Base-by-base conservation (phyloP, 2,888 invertebrate genomes). In the Synergus gifuensis region DNA sequence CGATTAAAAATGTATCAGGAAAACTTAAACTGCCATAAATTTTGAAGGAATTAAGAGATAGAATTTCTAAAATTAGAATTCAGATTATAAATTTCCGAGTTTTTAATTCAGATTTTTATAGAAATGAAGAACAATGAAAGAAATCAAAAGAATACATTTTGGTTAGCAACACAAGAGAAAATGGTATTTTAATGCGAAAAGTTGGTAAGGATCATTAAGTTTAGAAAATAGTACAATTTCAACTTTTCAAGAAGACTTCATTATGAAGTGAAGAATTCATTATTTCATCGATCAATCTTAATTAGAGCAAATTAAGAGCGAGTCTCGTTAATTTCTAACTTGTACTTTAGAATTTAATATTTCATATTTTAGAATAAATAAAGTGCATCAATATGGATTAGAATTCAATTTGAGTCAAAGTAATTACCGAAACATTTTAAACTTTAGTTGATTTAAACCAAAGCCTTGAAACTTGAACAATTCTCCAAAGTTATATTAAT, bases 1-100 rank as follows among this genome's bases (percentile, higher is more conserved):
- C n/a, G n/a, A 54, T 2, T 54, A 54, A 54, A 14, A n/a, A 54
- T 9, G 8, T n/a, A n/a, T 7, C 49, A n/a, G 16, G n/a, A n/a
- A n/a, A n/a, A 54, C n/a, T 54, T 54, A 54, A 16, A 4, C n/a
- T n/a, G 49, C n/a, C n/a, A 54, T 54, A n/a, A 54, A 54, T n/a
- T 54, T n/a, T 7, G 2, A 54, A 54, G n/a, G 28, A 28, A 28
- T 54, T 54, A 54, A 54, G 49, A 54, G 49, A n/a, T 0, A 14
- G 49, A 54, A n/a, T n/a, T 54, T n/a, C 54, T 54, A 54, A 54
- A 54, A 54, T 54, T 54, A 54, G 54, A 54, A n/a, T 54, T 54
- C n/a, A n/a, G n/a, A 54, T 54, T 1, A 9, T 54, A 54, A 54
- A n/a, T 54, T 9, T n/a, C 8, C n/a, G n/a, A n/a, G n/a, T 54